A percentile compares a stretch with the other conserved stretches of the same genome.
Conservation (phyloP, 2,888 invertebrate genomes). For the Diloba caeruleocephala region DNA sequence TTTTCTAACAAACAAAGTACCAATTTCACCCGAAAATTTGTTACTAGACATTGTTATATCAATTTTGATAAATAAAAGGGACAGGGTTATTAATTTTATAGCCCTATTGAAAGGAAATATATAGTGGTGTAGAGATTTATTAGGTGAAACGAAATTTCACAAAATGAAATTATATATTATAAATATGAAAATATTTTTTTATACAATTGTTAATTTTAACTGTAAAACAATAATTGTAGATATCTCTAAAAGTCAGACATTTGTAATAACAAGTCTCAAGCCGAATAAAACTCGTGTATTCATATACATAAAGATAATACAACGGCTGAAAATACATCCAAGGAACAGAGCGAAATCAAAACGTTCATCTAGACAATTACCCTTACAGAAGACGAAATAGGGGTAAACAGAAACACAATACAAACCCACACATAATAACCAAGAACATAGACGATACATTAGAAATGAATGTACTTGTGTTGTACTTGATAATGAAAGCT, state of each 20-base stretch:
- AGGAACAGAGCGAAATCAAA: conserved; percentile 13
- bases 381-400: conserved; percentile 12
- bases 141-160: background rate
- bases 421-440: conserved; percentile 9
- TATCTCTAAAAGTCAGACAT: too few species aligned
- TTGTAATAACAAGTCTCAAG: too few species aligned
- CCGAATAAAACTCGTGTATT: too few species aligned
- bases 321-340: background rate
- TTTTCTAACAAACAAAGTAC: conserved; percentile 66
- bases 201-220: too few species aligned
- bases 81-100: conserved; percentile 48
- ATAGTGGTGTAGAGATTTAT: conserved; percentile 36
- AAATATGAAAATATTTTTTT: background rate
- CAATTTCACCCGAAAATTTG: conserved; percentile 62
- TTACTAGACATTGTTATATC: conserved; percentile 52
- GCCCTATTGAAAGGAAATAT: conserved; percentile 43
- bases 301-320: background rate
- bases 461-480: conserved; percentile 49
- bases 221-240: too few species aligned
- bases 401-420: conserved; percentile 18
- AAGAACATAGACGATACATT: conserved; percentile 39
- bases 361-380: conserved; percentile 14
- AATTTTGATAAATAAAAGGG: conserved; percentile 53
- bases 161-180: conserved; percentile 11
- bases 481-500: conserved; percentile 47